A percentile compares a stretch with the other conserved stretches of the same genome.
Evolutionary conservation across 2,797 vertebrate species (phyloP).

Genomic region (Eleutherodactylus coqui): DNA sequence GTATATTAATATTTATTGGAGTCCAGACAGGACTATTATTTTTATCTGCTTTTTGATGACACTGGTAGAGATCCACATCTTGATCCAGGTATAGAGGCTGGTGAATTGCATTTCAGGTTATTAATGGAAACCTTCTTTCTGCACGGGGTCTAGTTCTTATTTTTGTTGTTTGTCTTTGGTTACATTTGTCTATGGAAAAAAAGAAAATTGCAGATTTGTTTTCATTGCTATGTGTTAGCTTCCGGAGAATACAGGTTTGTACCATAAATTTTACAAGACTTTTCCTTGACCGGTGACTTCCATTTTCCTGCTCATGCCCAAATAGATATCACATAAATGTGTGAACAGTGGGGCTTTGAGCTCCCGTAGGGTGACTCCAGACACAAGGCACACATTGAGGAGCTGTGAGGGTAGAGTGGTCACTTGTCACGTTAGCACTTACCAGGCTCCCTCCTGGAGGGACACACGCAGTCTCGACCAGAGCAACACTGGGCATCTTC

Average conservation of each 20-base stretch:
- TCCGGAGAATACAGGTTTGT: background rate
- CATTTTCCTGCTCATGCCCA: background rate
- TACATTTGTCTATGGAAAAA: background rate
- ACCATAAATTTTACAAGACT: background rate
- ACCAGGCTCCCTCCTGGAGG: too few relatives aligned
- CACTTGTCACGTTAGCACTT: too few relatives aligned
- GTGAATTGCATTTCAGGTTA: slow-evolving; percentile 9
- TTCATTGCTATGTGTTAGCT: slow-evolving; percentile 20
- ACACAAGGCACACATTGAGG: too few relatives aligned
- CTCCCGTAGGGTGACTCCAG: too few relatives aligned
- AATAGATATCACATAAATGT: background rate
- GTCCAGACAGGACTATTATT: slow-evolving; percentile 41
- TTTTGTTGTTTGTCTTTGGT: background rate
- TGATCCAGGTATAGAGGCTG: slow-evolving; percentile 3
- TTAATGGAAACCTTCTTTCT: slow-evolving; percentile 5
- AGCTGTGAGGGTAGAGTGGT: too few relatives aligned
- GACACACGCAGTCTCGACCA: too few relatives aligned
- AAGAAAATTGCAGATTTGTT: background rate
- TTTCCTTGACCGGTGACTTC: background rate
- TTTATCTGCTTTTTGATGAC: slow-evolving; percentile 31
- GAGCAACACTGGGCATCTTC: too few relatives aligned
- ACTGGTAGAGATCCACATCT: slow-evolving; percentile 17
- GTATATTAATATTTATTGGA: slow-evolving; percentile 42
- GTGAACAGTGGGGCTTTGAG: background rate
- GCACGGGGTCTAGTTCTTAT: background rate